Percentiles rank a stretch among this genome's conserved stretches.
Conservation (phyloP, 2,113 vertebrate genomes). For the Phylloscopus whistleri region DNA sequence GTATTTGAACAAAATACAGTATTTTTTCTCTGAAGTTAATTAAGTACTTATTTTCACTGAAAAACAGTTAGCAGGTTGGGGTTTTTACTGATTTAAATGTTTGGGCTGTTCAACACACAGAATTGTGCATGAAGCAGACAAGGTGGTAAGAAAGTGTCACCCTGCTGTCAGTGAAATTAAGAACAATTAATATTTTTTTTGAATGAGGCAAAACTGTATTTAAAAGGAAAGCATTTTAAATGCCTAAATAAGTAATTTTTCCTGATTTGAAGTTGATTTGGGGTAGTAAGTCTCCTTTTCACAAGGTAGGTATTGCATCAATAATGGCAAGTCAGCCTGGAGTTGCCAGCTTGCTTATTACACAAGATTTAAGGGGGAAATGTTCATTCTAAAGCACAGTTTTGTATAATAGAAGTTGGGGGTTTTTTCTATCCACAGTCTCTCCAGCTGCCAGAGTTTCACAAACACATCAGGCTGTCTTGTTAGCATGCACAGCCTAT, state of each 20-base stretch:
- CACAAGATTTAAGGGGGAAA: background rate
- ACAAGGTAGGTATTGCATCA: background rate
- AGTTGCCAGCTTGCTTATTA: background rate
- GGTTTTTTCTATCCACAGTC: background rate
- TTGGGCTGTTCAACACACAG: background rate
- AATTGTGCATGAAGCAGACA: background rate
- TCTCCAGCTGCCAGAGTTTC: background rate
- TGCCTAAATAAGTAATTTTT: background rate
- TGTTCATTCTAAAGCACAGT: background rate
- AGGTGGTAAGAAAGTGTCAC: background rate
- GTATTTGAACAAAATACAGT: background rate
- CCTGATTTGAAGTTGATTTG: background rate
- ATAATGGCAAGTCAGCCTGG: background rate
- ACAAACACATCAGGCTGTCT: background rate
- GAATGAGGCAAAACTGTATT: background rate
- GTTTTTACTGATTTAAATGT: background rate
- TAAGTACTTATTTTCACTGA: background rate
- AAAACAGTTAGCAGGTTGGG: background rate
- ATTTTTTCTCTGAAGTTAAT: background rate
- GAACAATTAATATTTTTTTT: background rate
- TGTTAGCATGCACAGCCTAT: background rate
- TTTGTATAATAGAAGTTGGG: background rate
- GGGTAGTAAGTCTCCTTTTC: background rate
- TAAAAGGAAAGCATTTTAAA: background rate
- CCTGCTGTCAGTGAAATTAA: background rate